A percentile compares a stretch with the other conserved stretches of the same genome.
These are phyloP conservation scores for Platorchestia sp. DNA, from an alignment of 1,140 invertebrate genomes.

Conservation along the genomic window DNA sequence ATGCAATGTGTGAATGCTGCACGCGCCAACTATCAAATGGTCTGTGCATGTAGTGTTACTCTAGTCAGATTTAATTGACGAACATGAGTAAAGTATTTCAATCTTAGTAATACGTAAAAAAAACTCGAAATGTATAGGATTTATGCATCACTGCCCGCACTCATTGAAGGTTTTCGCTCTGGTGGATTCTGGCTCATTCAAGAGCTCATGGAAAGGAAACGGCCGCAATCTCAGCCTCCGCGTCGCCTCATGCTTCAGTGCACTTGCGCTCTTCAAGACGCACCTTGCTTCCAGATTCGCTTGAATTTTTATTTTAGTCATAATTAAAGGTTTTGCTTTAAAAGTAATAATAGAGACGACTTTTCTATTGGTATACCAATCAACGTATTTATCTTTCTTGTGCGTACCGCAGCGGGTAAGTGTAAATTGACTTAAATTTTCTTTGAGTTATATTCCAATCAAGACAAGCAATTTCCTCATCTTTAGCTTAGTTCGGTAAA, in stretches of 20 bases:
- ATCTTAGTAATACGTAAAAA: not conserved
- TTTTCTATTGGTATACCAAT: too few relatives aligned
- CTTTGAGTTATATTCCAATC: not conserved
- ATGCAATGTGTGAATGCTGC: not conserved
- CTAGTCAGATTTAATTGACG: not conserved
- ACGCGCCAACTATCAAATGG: not conserved
- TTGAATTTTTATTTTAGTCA: too few relatives aligned
- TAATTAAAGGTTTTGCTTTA: too few relatives aligned
- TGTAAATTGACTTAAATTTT: not conserved
- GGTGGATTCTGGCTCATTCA: not conserved
- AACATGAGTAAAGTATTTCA: too few relatives aligned
- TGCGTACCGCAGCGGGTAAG: too few relatives aligned
- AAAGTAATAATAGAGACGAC: too few relatives aligned
- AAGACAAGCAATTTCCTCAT: not conserved
- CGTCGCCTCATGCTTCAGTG: not conserved
- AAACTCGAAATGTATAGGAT: not conserved
- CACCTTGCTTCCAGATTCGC: too few relatives aligned
- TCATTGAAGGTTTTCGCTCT: slow-evolving; percentile 10
- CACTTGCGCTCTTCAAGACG: not conserved
- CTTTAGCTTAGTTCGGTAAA: not conserved
- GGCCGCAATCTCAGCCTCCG: not conserved
- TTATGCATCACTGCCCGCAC: slow-evolving; percentile 4
- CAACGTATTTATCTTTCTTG: too few relatives aligned
- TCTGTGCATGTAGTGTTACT: not conserved
- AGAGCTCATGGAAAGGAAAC: slow-evolving; percentile 35